Base-by-base conservation (phyloP, 2,888 invertebrate genomes). In the Theristus sp. region DNA sequence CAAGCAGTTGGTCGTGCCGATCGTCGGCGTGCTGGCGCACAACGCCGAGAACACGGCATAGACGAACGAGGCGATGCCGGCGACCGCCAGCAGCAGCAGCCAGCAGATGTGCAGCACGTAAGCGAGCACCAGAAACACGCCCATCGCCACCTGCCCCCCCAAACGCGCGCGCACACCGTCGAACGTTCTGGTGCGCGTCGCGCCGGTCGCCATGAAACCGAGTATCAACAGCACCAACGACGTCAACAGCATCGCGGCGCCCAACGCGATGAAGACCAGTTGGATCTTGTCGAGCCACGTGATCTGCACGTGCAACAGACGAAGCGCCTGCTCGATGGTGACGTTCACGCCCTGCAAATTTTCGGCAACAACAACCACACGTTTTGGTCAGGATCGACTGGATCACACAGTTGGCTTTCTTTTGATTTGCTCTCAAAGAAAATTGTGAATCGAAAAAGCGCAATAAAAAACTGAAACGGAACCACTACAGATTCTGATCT, bases 151-250 rank as follows among this genome's bases (percentile, higher is more conserved):
- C 65, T 89, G 81, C 54, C 90, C 90, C 29, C 57, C 61, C 25
- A 66, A 59, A 71, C 89, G 79, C n/a, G 89, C 86, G 70, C 86
- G 82, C 87, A 88, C 88, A 47, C 88, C 88, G 69, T 86, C 81
- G 76, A 91, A 93, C 47, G 91, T 86, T 75, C 84, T 85, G 73
- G 87, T 85, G 66, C 93, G 81, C 22, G 93, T 94, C 64, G 89
- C 87, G 67, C 93, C 93, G 64, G 93, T 93, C 65, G 91, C 88
- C 58, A 93, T 78, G 75, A 86, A 89, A 61, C 91, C 93, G 64
- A 93, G 84, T 71, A 87, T 85, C 58, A 93, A 78, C 68, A 93
- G 85, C 85, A 90, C 89, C 63, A 89, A 82, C 47, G 89, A 89
- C 30, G 90, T 79, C 52, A 88, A 87, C 54, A 86, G 89, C 89